Conservation (phyloP, 2,113 vertebrate genomes). For the Synchiropus splendidus region DNA sequence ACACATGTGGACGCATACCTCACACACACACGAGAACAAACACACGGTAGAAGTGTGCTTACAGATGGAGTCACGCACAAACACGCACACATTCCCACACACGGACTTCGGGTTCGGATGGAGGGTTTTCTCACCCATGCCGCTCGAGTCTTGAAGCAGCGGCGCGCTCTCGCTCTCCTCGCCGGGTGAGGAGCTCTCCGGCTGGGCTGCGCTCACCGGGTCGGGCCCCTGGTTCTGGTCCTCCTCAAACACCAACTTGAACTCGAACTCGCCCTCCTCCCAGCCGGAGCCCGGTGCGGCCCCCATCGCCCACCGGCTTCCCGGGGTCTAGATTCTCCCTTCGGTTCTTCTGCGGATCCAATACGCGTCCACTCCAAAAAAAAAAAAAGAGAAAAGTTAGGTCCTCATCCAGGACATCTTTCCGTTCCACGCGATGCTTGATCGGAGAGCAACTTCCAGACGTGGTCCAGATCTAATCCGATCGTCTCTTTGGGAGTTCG, state of each 20-base stretch:
- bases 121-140: too few relatives aligned
- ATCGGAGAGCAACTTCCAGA: too few relatives aligned
- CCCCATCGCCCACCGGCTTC: constrained; percentile 52
- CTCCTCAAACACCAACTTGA: constrained; percentile 73
- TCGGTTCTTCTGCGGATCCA: constrained; percentile 4
- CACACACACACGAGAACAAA: constrained; percentile 36
- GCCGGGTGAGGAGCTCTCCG: constrained; percentile 36
- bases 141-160: constrained; percentile 4
- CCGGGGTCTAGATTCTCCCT: constrained; percentile 1
- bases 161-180: constrained; percentile 43
- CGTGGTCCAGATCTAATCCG: too few relatives aligned
- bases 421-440: constrained; percentile 12
- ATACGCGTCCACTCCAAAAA: constrained; percentile 8
- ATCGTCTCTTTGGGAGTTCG: too few relatives aligned
- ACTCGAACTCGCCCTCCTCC: constrained; percentile 76
- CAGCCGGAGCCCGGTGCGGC: constrained; percentile 70
- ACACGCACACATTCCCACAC: constrained; percentile 16
- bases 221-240: constrained; percentile 52
- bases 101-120: background rate
- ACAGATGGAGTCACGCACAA: constrained; percentile 27
- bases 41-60: constrained; percentile 48
- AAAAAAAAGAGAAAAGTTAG: too few relatives aligned
- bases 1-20: constrained; percentile 9
- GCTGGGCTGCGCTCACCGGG: constrained; percentile 37
- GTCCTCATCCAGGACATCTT: too few relatives aligned